Evolutionary conservation across 2,797 vertebrate genomes (phyloP), one percentile per base, ranked within the genome.

Genomic region (Xyrichtys novacula): DNA sequence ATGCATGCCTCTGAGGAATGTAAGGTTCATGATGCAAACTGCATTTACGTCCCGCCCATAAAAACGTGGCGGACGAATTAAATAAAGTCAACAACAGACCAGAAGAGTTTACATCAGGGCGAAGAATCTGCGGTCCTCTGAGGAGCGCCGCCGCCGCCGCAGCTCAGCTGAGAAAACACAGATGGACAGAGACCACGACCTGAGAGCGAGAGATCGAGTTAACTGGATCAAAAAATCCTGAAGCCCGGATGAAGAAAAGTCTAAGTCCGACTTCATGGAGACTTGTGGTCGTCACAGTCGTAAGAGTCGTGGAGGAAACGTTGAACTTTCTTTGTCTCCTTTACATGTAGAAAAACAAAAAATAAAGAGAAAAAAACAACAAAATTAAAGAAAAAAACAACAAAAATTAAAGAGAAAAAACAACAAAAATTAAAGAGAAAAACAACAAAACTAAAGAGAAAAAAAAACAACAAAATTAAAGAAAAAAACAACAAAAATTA

Each of bases 131-230:
- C 75, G 53, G 50, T 57, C 69, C 88, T 86, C 80, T 0, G 29
- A 80, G 87, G 86, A 86, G 78, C 61, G 4, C 20, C 50, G 63
- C 72, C 57, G 76, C 60, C 50, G 28, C 81, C 87, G n/a, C n/a
- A n/a, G n/a, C 78, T 91, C 92, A 93, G 92, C 92, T 94, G 92
- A 93, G 88, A 91, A 92, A 94, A 94, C 91, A 93, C 84, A 82
- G 85, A 80, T 80, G 20, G 74, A 76, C 68, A 57, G 78, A 81
- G 76, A 82, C 62, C 65, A 71, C 65, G 78, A 83, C 84, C 77
- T 77, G n/a, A n/a, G n/a, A 59, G 77, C 16, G 59, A 86, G 73
- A 52, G 60, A 72, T 80, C 70, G 81, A 53, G 72, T 84, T 87
- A 81, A 92, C 77, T 77, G 71, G 86, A 92, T 92, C 88, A 86